phyloP scores from a whole-genome alignment of 92 coral and sea anemone genomes.

The Porites lobata region DNA sequence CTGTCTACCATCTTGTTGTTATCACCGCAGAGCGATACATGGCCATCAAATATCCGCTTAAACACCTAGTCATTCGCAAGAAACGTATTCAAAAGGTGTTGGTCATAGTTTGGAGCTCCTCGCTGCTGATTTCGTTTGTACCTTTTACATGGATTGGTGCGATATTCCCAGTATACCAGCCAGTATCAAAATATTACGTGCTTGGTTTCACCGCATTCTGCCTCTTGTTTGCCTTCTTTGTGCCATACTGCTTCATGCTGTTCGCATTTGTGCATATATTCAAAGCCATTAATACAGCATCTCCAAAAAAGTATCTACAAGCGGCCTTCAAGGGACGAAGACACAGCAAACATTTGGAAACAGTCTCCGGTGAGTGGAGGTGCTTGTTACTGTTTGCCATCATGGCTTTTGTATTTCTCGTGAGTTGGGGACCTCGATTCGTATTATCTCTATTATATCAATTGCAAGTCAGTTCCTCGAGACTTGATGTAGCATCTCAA shows the following conservation, averaged over 20 bases:
- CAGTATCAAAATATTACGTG: not conserved
- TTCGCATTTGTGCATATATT: constrained; percentile 33
- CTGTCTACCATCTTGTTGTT: constrained; percentile 46
- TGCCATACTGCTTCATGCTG: constrained; percentile 32
- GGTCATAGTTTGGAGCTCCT: constrained; percentile 14
- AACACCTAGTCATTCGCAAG: constrained; percentile 23
- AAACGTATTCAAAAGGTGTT: constrained; percentile 1
- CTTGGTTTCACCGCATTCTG: constrained; percentile 29
- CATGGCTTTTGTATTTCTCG: constrained; percentile 32
- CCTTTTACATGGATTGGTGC: constrained; percentile 35
- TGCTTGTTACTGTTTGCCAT: constrained; percentile 18
- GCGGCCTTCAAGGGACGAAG: not conserved
- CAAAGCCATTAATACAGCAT: constrained; percentile 1
- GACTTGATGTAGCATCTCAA: constrained; percentile 6
- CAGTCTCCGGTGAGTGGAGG: constrained; percentile 9
- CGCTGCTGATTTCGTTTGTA: constrained; percentile 14
- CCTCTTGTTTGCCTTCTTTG: constrained; percentile 23
- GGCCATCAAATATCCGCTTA: constrained; percentile 49
- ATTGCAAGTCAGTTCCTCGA: not conserved
- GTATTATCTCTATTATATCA: constrained; percentile 7
- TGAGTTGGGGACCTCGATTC: constrained; percentile 57
- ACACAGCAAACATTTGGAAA: not conserved
- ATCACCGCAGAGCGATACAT: constrained; percentile 44
- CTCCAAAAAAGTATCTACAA: not conserved
- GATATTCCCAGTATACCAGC: constrained; percentile 20